Evolutionary conservation across 2,888 invertebrate genomes (phyloP).

Genomic region (Crocallis elinguaria): DNA sequence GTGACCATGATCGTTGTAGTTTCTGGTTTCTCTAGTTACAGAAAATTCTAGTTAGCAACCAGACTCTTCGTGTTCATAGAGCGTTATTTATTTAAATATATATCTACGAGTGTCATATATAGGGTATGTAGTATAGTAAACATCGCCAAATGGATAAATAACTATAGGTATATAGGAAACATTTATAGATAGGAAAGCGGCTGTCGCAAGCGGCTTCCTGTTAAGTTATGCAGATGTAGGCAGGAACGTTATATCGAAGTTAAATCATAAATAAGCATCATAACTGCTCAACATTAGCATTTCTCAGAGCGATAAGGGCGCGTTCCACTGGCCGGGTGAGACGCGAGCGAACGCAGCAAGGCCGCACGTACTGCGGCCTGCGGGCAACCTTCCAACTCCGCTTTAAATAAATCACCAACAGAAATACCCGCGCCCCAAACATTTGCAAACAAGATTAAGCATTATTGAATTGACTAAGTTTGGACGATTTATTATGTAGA

Average conservation of each 20-base stretch:
- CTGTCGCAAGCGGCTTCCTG: constrained; percentile 9
- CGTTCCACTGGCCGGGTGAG: constrained; percentile 26
- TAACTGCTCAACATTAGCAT: constrained; percentile 32
- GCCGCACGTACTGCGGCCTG: constrained; percentile 41
- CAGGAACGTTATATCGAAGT: constrained; percentile 25
- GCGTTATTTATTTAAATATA: no score
- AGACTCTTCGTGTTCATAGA: no score
- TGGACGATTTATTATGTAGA: constrained; percentile 40
- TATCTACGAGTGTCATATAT: no score
- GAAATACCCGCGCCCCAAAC: constrained; percentile 59
- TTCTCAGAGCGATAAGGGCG: constrained; percentile 30
- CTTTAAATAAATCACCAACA: constrained; percentile 69
- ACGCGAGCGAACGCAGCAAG: constrained; percentile 37
- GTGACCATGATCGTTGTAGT: no score
- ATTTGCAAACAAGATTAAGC: constrained; percentile 68
- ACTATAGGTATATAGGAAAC: neutral
- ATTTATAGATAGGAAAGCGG: constrained; percentile 6
- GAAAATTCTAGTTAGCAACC: no score
- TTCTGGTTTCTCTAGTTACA: no score
- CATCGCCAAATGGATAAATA: neutral
- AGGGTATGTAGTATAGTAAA: no score
- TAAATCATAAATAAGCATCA: constrained; percentile 29
- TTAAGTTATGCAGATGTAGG: constrained; percentile 31
- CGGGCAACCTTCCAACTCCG: constrained; percentile 71
- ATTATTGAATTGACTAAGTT: constrained; percentile 68